These are phyloP conservation scores for Puffinus mauretanicus DNA, from an alignment of 2,113 vertebrate species.

Conservation along the genomic window DNA sequence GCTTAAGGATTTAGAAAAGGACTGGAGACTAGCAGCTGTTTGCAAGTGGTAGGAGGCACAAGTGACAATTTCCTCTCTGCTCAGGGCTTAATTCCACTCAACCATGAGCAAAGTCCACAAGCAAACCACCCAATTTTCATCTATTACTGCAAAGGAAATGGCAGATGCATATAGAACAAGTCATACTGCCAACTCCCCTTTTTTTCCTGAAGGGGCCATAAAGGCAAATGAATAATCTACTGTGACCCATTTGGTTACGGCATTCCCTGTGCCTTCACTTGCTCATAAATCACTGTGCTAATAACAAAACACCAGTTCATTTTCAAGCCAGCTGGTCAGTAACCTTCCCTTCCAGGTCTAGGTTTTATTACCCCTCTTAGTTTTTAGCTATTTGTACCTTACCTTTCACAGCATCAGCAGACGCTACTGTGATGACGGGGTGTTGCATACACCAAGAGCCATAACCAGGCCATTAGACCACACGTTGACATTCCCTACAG, in stretches of 20 bases:
- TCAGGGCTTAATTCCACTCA: not conserved
- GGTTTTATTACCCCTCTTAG: not conserved
- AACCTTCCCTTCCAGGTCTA: not conserved
- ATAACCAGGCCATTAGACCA: not conserved
- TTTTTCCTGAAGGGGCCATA: not conserved
- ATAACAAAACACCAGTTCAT: not conserved
- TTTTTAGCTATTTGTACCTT: not conserved
- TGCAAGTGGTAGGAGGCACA: not conserved
- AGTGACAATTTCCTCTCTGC: not conserved
- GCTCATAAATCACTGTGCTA: not conserved
- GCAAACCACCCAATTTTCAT: not conserved
- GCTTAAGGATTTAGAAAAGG: not conserved
- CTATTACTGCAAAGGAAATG: not conserved
- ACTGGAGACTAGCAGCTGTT: not conserved
- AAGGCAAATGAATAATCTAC: not conserved
- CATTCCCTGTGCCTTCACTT: not conserved
- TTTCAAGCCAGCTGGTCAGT: not conserved
- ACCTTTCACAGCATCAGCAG: not conserved
- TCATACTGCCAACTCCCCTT: not conserved
- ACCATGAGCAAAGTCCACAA: not conserved
- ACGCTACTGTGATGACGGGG: accelerated
- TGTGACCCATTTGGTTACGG: not conserved
- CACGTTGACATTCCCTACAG: not conserved
- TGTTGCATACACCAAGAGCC: accelerated
- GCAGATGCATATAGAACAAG: not conserved